Evolutionary conservation across 2,797 vertebrate species (phyloP).

Genomic region (Dallia pectoralis): DNA sequence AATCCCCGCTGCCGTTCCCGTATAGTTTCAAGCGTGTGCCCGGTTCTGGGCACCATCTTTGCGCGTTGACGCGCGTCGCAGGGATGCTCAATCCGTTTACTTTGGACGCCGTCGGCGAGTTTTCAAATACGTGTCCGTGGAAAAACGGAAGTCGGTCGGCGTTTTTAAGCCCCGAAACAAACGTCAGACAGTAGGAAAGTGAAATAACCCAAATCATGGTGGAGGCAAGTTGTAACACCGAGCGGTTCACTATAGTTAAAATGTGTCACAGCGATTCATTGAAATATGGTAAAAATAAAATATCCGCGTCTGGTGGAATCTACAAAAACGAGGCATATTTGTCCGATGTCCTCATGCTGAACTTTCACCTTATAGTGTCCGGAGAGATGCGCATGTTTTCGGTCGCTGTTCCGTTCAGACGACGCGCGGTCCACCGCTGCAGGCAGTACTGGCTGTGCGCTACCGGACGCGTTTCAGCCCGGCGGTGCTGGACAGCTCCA

Average conservation of each 20-base stretch:
- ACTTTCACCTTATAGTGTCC: conserved; percentile 55
- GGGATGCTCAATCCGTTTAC: conserved; percentile 83
- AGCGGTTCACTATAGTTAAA: conserved; percentile 24
- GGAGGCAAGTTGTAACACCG: conserved; percentile 60
- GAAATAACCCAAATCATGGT: conserved; percentile 71
- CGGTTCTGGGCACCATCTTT: conserved; percentile 78
- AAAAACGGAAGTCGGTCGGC: conserved; percentile 72
- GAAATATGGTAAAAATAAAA: conserved; percentile 4
- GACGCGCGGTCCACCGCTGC: conserved; percentile 54
- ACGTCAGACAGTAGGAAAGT: conserved; percentile 60
- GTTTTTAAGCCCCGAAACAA: conserved; percentile 62
- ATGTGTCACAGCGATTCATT: conserved; percentile 36
- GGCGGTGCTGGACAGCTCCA: conserved; percentile 66
- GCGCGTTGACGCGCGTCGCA: conserved; percentile 76
- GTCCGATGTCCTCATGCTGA: conserved; percentile 44
- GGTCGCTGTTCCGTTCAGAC: conserved; percentile 29
- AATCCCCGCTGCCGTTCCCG: conserved; percentile 78
- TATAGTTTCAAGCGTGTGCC: conserved; percentile 77
- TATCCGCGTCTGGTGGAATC: conserved; percentile 23
- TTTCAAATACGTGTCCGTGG: conserved; percentile 83
- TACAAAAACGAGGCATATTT: conserved; percentile 45
- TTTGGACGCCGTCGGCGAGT: conserved; percentile 79
- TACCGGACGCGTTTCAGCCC: conserved; percentile 64
- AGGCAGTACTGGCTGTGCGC: conserved; percentile 50
- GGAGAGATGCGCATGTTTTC: conserved; percentile 20